Percentiles rank a stretch among this genome's conserved stretches.
Evolutionary conservation across 2,888 invertebrate genomes (phyloP).

Genomic region (Chymomyza fuscimana): DNA sequence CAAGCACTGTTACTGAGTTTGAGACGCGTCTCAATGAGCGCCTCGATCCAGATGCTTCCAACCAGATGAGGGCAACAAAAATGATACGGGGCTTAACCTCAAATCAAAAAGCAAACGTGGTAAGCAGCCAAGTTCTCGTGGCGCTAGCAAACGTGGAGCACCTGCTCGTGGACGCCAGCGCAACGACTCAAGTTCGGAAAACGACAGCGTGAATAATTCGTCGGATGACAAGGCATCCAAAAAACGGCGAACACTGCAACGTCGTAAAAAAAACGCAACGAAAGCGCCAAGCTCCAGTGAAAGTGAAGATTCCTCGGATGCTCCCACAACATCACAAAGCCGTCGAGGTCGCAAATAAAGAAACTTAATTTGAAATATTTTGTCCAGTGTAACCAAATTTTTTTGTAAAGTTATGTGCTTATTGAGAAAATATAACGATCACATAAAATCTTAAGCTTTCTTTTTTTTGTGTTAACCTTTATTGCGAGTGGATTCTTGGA

Average conservation of each 20-base stretch:
- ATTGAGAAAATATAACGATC: no score
- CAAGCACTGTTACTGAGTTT: slow-evolving; percentile 84
- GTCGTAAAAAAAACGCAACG: slow-evolving; percentile 12
- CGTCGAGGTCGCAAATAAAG: background rate
- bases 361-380: background rate
- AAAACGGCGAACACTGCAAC: background rate
- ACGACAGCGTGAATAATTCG: slow-evolving; percentile 6
- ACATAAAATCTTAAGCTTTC: no score
- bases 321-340: background rate
- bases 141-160: slow-evolving; percentile 25
- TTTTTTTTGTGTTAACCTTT: no score
- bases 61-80: slow-evolving; percentile 43
- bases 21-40: slow-evolving; percentile 85
- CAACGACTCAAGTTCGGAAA: slow-evolving; percentile 18
- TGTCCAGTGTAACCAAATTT: background rate
- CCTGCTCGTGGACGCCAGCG: slow-evolving; percentile 15
- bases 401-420: no score
- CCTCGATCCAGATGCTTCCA: slow-evolving; percentile 79
- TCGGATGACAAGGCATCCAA: slow-evolving; percentile 10
- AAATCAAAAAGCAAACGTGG: slow-evolving; percentile 24
- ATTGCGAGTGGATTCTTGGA: no score
- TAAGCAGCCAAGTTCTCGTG: slow-evolving; percentile 11
- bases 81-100: slow-evolving; percentile 20
- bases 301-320: slow-evolving; percentile 26
- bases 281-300: background rate